phyloP scores from a whole-genome alignment of 2,797 vertebrate genomes.

The Oceanodroma leucorhoa region DNA sequence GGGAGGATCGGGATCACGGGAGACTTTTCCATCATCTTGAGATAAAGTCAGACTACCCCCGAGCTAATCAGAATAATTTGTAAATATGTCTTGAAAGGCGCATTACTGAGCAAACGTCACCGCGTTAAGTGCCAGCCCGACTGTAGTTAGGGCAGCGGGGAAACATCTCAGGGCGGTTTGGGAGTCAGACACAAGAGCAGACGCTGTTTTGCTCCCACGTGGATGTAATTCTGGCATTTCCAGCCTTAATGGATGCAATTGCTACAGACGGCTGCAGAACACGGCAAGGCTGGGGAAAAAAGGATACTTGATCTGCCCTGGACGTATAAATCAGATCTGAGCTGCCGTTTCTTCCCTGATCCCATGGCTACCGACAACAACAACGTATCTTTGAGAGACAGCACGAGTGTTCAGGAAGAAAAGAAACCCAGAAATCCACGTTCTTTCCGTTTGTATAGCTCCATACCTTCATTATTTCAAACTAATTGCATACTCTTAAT shows the following conservation, averaged over 20 bases:
- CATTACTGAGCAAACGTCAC: neutral
- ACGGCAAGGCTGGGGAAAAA: neutral
- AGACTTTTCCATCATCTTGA: too few relatives aligned
- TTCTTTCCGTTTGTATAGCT: neutral
- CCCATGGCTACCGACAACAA: accelerated
- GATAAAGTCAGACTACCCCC: neutral
- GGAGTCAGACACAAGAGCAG: neutral
- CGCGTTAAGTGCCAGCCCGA: neutral
- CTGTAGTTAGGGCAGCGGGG: neutral
- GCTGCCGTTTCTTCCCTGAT: neutral
- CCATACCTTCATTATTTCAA: neutral
- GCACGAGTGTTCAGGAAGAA: accelerated
- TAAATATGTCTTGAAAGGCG: neutral
- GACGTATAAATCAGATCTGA: accelerated
- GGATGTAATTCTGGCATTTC: neutral
- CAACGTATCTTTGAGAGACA: neutral
- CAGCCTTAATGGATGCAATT: neutral
- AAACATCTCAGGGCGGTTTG: neutral
- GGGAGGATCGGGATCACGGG: accelerated
- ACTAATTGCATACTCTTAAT: accelerated
- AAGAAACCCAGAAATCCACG: neutral
- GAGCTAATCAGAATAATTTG: neutral
- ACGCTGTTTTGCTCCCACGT: neutral
- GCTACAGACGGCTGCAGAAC: neutral
- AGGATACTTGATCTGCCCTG: neutral